These are phyloP conservation scores for Anticlea derivata DNA, from an alignment of 2,888 invertebrate genomes.

Conservation along the genomic window DNA sequence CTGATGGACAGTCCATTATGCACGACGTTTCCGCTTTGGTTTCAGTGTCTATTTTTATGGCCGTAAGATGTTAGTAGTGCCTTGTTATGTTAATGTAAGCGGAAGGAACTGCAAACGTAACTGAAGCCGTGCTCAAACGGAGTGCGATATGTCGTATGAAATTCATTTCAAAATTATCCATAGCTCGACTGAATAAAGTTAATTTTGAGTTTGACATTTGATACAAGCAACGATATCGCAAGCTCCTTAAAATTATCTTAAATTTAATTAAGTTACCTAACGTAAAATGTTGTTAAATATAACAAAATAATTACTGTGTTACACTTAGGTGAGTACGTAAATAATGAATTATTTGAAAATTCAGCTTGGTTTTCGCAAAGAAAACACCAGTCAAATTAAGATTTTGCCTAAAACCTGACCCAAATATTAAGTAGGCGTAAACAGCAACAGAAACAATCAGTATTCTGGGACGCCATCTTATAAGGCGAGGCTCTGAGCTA, in stretches of 20 bases:
- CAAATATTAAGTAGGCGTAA: conserved; percentile 33
- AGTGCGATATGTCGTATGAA: too few species aligned
- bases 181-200: too few species aligned
- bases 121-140: too few species aligned
- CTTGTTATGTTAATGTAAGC: conserved; percentile 8
- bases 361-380: neutral
- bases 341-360: neutral
- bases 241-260: too few species aligned
- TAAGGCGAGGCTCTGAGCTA: conserved; percentile 31
- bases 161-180: too few species aligned
- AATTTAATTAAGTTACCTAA: too few species aligned
- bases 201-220: too few species aligned
- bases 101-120: too few species aligned
- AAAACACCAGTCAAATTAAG: conserved; percentile 2
- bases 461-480: conserved; percentile 33
- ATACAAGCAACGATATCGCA: too few species aligned
- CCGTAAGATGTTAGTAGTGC: conserved; percentile 5
- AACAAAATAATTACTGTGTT: too few species aligned
- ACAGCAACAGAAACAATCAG: conserved; percentile 32
- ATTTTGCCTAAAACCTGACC: conserved; percentile 31
- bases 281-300: too few species aligned
- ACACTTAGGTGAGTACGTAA: neutral
- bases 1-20: conserved; percentile 38
- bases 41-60: conserved; percentile 32
- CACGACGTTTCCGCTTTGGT: conserved; percentile 34